A percentile compares a stretch with the other conserved stretches of the same genome.
These are phyloP conservation scores for Spicauda simplicius DNA, from an alignment of 2,888 invertebrate genomes.

Conservation along the genomic window DNA sequence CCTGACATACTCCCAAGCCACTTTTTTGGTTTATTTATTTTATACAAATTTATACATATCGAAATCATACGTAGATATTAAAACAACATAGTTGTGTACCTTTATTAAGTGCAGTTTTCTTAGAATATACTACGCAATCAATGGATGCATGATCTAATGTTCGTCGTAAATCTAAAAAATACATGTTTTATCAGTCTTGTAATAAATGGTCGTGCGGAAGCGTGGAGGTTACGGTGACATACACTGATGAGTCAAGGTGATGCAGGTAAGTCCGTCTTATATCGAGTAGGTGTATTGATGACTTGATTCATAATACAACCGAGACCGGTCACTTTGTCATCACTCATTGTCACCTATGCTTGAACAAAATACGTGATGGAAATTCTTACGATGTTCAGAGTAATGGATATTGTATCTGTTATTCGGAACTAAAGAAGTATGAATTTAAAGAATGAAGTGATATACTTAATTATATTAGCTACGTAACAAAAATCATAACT, in stretches of 20 bases:
- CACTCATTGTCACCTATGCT: slow-evolving; percentile 31
- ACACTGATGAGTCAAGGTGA: slow-evolving; percentile 60
- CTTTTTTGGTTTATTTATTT: no score
- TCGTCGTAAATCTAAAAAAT: background rate
- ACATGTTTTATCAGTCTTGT: background rate
- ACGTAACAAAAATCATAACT: no score
- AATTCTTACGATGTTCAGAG: background rate
- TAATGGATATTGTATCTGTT: no score
- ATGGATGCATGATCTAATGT: background rate
- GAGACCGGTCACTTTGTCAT: slow-evolving; percentile 36
- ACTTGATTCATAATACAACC: slow-evolving; percentile 22
- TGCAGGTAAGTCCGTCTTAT: slow-evolving; percentile 46
- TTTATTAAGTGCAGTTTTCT: no score
- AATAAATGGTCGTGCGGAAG: slow-evolving; percentile 29
- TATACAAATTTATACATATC: no score
- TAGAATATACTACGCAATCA: no score
- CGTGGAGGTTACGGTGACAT: slow-evolving; percentile 45
- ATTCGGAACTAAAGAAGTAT: no score
- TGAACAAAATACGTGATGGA: background rate
- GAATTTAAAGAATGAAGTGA: no score
- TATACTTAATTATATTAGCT: no score
- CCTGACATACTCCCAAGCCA: background rate
- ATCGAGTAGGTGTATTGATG: slow-evolving; percentile 37
- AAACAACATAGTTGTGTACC: no score
- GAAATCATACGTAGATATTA: no score